phyloP scores from a whole-genome alignment of 2,113 vertebrate genomes.

The Petromus typicus region DNA sequence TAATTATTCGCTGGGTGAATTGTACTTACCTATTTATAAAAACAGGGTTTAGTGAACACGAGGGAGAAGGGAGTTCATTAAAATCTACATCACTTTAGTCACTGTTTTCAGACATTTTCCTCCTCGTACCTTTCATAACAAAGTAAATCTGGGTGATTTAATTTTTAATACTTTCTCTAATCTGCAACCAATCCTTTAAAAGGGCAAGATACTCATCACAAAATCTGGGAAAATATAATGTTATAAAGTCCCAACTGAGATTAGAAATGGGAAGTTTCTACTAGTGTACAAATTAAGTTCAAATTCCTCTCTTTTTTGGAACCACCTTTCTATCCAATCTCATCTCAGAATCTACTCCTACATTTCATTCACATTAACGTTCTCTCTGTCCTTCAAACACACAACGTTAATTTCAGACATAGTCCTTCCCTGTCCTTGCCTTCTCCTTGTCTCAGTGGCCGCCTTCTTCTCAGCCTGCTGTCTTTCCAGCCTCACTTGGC shows the following conservation, averaged over 20 bases:
- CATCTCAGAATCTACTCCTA: background rate
- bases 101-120: slow-evolving; percentile 5
- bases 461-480: background rate
- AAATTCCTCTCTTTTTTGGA: background rate
- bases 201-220: background rate
- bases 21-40: slow-evolving; percentile 47
- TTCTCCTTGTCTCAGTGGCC: background rate
- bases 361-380: background rate
- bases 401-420: background rate
- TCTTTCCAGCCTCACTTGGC: background rate
- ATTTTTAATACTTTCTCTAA: slow-evolving; percentile 5
- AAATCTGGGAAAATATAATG: background rate
- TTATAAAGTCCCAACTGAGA: background rate
- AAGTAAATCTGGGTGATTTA: slow-evolving; percentile 39
- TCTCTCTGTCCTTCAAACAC: background rate
- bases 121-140: slow-evolving; percentile 30
- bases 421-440: background rate
- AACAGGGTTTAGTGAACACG: slow-evolving; percentile 12
- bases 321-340: background rate
- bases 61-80: slow-evolving; percentile 12
- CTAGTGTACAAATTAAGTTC: background rate
- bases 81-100: background rate
- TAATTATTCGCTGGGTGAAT: slow-evolving; percentile 33
- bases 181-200: slow-evolving; percentile 28
- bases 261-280: background rate